Evolutionary conservation across 2,888 invertebrate genomes (phyloP).

Genomic region (Ichneumon xanthorius): DNA sequence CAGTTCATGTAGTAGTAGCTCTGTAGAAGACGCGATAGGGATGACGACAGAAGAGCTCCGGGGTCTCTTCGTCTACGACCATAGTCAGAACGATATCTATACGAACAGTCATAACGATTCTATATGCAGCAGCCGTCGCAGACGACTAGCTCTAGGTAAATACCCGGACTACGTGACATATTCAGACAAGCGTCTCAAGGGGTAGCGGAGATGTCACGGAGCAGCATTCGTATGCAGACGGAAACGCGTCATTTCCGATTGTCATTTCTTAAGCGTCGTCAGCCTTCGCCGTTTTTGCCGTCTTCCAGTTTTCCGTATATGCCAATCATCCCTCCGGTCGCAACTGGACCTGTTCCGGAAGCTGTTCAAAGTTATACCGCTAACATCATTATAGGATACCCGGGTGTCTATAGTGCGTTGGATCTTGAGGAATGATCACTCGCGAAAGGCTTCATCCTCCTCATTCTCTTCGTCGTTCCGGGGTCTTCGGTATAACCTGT

Average conservation of each 20-base stretch:
- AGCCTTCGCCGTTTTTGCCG: slow-evolving; percentile 42
- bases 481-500: slow-evolving; percentile 56
- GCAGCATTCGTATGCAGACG: slow-evolving; percentile 46
- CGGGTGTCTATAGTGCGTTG: slow-evolving; percentile 44
- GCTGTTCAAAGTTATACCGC: slow-evolving; percentile 66
- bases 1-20: not conserved
- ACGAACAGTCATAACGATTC: slow-evolving; percentile 20
- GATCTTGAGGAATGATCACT: slow-evolving; percentile 59
- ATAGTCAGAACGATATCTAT: not conserved
- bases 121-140: not conserved
- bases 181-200: slow-evolving; percentile 27
- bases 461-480: slow-evolving; percentile 44
- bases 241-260: slow-evolving; percentile 79
- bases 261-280: slow-evolving; percentile 76
- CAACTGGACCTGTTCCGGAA: slow-evolving; percentile 42
- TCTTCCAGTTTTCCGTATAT: slow-evolving; percentile 34
- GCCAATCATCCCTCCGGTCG: slow-evolving; percentile 3
- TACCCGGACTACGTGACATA: slow-evolving; percentile 23
- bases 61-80: slow-evolving; percentile 7
- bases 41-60: not conserved
- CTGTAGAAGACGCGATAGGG: not conserved
- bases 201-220: slow-evolving; percentile 18
- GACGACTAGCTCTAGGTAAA: slow-evolving; percentile 38
- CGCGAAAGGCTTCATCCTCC: slow-evolving; percentile 28
- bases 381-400: slow-evolving; percentile 70